Percentiles rank a stretch among this genome's conserved stretches.
phyloP scores from a whole-genome alignment of 2,113 vertebrate genomes.

The Plecturocebus donacophilus region DNA sequence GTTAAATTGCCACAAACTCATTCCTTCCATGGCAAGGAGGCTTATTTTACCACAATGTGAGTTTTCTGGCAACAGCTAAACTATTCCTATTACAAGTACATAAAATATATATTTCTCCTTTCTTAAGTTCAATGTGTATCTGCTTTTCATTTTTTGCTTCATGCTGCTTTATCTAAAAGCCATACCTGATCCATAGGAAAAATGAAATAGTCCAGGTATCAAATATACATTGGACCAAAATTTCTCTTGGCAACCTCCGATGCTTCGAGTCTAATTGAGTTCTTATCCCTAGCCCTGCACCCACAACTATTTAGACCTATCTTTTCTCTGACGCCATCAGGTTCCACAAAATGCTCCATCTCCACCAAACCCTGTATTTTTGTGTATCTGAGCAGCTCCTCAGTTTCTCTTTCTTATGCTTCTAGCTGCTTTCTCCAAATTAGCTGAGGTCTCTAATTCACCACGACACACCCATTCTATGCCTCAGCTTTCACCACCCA shows the following conservation, averaged over 20 bases:
- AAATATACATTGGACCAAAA: not conserved
- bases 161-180: not conserved
- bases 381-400: not conserved
- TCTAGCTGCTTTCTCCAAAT: not conserved
- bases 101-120: not conserved
- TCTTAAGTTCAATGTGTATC: not conserved
- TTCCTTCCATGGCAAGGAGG: not conserved
- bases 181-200: not conserved
- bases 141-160: not conserved
- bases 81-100: not conserved
- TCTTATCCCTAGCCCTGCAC: not conserved
- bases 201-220: not conserved
- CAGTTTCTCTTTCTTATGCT: not conserved
- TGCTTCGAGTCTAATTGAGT: not conserved
- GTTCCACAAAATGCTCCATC: not conserved
- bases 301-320: not conserved
- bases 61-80: not conserved
- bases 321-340: not conserved
- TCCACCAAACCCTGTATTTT: not conserved
- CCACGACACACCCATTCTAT: not conserved
- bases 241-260: not conserved
- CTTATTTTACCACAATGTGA: not conserved
- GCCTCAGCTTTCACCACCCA: accelerated
- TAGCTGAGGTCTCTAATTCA: not conserved
- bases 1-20: not conserved